Conservation (phyloP, 2,113 vertebrate genomes). For the Pontoporia blainvillei region DNA sequence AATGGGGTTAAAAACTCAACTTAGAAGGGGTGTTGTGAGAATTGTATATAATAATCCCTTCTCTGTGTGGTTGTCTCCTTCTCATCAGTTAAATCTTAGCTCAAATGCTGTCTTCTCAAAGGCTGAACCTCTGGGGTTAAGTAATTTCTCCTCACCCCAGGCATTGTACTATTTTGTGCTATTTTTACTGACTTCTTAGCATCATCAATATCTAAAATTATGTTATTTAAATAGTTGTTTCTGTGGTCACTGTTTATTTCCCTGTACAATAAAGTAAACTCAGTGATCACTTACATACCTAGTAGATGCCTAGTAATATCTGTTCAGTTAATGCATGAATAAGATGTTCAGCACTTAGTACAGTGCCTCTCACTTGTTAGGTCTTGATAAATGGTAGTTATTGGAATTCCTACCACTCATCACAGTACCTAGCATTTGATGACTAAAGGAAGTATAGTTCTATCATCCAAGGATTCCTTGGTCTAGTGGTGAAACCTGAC, state of each 20-base stretch:
- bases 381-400: not conserved
- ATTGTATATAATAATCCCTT: not conserved
- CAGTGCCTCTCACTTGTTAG: not conserved
- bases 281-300: not conserved
- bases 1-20: not conserved
- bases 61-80: not conserved
- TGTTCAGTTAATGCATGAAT: not conserved
- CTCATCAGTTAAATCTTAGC: constrained; percentile 1
- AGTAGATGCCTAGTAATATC: not conserved
- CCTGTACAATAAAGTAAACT: not conserved
- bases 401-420: not conserved
- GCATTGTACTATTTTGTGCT: not conserved
- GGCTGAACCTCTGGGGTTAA: not conserved
- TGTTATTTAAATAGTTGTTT: not conserved
- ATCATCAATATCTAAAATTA: not conserved
- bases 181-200: not conserved
- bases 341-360: not conserved
- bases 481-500: not conserved
- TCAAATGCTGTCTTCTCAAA: not conserved
- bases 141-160: not conserved
- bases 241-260: not conserved
- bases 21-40: not conserved
- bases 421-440: not conserved
- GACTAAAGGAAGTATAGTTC: not conserved
- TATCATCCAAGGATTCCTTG: not conserved